Conservation (phyloP, 2,888 invertebrate species). For the Herminia tarsipennalis region DNA sequence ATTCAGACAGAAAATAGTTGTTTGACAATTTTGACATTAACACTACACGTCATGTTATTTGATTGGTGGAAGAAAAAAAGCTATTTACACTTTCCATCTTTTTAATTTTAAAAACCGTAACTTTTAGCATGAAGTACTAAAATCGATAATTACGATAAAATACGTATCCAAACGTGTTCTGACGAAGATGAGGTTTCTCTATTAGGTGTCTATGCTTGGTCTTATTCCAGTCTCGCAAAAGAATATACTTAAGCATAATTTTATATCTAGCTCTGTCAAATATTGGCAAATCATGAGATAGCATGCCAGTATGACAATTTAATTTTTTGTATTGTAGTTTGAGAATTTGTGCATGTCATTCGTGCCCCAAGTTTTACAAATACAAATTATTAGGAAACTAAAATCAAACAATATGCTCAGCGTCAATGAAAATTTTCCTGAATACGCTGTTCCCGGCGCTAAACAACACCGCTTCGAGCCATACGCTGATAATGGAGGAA, state of each 20-base stretch:
- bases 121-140: too few species aligned
- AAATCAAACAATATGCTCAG: conserved; percentile 61
- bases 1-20: conserved; percentile 2
- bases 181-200: too few species aligned
- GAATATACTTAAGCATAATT: too few species aligned
- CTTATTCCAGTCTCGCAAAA: neutral
- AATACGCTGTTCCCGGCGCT: conserved; percentile 81
- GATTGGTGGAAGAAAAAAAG: conserved; percentile 32
- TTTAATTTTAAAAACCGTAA: too few species aligned
- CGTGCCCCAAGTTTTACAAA: conserved; percentile 23
- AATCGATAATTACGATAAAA: neutral
- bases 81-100: too few species aligned
- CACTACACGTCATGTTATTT: conserved; percentile 29
- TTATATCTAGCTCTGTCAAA: too few species aligned
- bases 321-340: neutral
- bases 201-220: neutral
- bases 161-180: neutral
- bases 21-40: conserved; percentile 16
- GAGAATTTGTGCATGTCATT: conserved; percentile 67
- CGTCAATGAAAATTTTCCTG: conserved; percentile 70
- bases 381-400: neutral
- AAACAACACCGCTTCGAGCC: conserved; percentile 83
- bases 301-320: neutral
- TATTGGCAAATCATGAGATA: too few species aligned
- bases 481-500: conserved; percentile 89